phyloP scores from a whole-genome alignment of 2,113 vertebrate genomes.

The Tiliqua scincoides region DNA sequence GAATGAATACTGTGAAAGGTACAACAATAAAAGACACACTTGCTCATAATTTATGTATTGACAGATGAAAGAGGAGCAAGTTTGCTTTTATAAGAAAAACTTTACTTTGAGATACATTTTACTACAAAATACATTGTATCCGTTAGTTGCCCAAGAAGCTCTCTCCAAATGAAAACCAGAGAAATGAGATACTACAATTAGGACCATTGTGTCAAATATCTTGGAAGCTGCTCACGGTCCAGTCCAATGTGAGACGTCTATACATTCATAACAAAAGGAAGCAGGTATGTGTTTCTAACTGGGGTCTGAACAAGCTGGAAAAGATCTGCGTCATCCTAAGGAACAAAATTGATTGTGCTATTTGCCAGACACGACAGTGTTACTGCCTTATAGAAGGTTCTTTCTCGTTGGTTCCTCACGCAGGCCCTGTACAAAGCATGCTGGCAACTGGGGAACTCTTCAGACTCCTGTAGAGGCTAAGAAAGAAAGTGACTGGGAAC shows the following conservation, averaged over 20 bases:
- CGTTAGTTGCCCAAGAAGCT: not conserved
- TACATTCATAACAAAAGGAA: not conserved
- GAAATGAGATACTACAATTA: not conserved
- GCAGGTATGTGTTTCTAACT: not conserved
- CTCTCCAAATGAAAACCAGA: not conserved
- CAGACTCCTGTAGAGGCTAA: not conserved
- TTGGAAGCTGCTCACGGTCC: not conserved
- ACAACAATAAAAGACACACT: not conserved
- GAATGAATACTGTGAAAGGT: not conserved
- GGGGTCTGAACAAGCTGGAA: not conserved
- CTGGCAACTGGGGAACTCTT: not conserved
- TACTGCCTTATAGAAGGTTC: not conserved
- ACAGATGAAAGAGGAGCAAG: not conserved
- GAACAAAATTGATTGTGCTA: not conserved
- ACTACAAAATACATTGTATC: not conserved
- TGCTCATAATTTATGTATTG: not conserved
- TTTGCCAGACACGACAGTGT: not conserved
- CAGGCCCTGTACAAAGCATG: not conserved
- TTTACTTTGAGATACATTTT: not conserved
- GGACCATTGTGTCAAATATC: not conserved
- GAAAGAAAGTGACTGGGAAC: not conserved
- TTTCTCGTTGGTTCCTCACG: not conserved
- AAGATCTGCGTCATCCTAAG: not conserved
- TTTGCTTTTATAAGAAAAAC: slow-evolving; percentile 1
- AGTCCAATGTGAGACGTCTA: not conserved